phyloP scores from a whole-genome alignment of 2,797 vertebrate species.

The Gypaetus barbatus region DNA sequence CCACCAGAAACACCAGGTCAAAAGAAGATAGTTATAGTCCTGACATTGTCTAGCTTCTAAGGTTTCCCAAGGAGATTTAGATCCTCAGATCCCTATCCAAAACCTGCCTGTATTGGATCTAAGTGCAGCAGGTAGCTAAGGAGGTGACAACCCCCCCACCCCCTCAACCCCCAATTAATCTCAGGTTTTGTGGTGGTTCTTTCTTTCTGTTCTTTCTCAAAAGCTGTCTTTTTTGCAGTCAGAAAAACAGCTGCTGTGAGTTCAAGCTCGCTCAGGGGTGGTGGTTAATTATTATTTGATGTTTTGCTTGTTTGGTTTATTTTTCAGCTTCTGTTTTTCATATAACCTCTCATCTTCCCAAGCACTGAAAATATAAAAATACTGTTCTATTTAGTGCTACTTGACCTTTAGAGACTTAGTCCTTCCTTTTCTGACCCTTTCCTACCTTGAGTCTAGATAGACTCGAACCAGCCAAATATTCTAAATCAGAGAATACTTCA shows the following conservation, averaged over 20 bases:
- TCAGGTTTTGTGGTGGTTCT: background rate
- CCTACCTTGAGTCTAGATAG: background rate
- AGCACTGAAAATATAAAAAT: background rate
- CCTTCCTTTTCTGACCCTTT: background rate
- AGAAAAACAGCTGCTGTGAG: background rate
- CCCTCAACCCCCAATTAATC: background rate
- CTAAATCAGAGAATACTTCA: background rate
- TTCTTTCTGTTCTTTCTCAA: background rate
- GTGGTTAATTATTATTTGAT: background rate
- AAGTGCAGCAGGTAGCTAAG: background rate
- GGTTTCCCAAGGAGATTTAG: background rate
- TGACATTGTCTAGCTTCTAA: background rate
- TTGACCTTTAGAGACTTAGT: background rate
- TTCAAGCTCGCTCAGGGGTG: fast-evolving
- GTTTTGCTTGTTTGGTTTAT: background rate
- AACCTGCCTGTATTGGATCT: background rate
- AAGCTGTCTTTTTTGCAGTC: background rate
- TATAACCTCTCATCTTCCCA: background rate
- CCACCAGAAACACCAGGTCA: background rate
- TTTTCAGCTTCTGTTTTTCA: background rate
- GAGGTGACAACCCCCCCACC: background rate
- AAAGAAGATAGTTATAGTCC: background rate
- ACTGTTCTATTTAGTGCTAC: background rate
- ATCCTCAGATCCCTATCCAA: background rate
- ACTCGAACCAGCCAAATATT: background rate